phyloP scores from a whole-genome alignment of 2,113 vertebrate species.

The Mohoua ochrocephala region DNA sequence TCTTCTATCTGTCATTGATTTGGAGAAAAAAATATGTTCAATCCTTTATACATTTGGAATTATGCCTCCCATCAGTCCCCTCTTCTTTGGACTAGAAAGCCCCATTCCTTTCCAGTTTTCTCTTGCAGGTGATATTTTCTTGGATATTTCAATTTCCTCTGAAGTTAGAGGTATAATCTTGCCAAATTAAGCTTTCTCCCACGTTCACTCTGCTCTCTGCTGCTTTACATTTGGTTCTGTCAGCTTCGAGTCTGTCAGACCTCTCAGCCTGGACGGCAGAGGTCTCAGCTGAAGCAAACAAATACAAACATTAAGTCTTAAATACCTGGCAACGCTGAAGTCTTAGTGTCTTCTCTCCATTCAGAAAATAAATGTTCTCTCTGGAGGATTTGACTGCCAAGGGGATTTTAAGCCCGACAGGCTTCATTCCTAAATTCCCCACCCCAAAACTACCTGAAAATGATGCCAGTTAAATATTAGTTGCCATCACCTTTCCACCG shows the following conservation, averaged over 20 bases:
- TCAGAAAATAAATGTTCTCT: not conserved
- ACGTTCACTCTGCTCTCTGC: not conserved
- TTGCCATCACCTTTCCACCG: slow-evolving; percentile 67
- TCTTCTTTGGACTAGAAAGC: not conserved
- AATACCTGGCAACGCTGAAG: not conserved
- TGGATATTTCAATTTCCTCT: not conserved
- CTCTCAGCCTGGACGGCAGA: not conserved
- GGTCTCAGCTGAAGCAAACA: not conserved
- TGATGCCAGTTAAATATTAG: not conserved
- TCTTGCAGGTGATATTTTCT: not conserved
- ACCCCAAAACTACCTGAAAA: not conserved
- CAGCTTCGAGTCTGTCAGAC: not conserved
- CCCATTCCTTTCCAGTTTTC: not conserved
- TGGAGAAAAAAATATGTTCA: not conserved
- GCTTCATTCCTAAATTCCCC: not conserved
- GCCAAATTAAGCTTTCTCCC: not conserved
- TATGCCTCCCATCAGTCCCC: not conserved
- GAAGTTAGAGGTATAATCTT: not conserved
- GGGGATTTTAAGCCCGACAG: no score
- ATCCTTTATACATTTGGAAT: not conserved
- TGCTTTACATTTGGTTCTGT: not conserved
- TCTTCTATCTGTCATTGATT: not conserved
- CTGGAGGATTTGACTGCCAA: no score
- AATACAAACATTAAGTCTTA: not conserved
- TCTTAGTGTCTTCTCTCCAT: not conserved